Conservation (phyloP, 2,797 vertebrate genomes). For the Kryptopterus vitreolus region DNA sequence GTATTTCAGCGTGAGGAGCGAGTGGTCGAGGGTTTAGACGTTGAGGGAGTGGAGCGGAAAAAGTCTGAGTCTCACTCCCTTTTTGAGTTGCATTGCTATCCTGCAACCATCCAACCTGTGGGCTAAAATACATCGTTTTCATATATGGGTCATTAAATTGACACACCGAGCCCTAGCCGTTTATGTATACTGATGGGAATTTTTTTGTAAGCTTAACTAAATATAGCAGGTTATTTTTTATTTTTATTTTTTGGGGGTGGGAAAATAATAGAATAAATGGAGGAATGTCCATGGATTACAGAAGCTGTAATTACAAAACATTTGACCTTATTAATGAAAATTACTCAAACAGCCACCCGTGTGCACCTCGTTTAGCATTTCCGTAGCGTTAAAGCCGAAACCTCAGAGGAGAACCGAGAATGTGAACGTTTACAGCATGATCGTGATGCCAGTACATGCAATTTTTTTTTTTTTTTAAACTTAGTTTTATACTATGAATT, state of each 20-base stretch:
- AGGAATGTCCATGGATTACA: constrained; percentile 56
- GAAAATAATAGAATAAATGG: constrained; percentile 53
- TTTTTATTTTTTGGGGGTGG: neutral
- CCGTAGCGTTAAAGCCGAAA: constrained; percentile 52
- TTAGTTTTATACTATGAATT: constrained; percentile 58
- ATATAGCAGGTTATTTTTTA: constrained; percentile 30
- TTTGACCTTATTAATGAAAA: constrained; percentile 59
- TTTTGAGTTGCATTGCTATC: constrained; percentile 29
- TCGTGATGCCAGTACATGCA: constrained; percentile 61
- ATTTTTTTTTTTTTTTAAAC: constrained; percentile 45
- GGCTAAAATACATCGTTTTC: neutral
- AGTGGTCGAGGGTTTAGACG: constrained; percentile 48
- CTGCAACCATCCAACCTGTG: constrained; percentile 20
- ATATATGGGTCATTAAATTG: constrained; percentile 53
- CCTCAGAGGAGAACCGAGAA: constrained; percentile 55
- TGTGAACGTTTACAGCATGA: constrained; percentile 67
- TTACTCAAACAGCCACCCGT: constrained; percentile 53
- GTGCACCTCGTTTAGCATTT: constrained; percentile 46
- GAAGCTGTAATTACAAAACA: constrained; percentile 55
- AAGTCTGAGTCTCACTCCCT: constrained; percentile 41
- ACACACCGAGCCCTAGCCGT: constrained; percentile 45
- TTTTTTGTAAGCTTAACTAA: constrained; percentile 44
- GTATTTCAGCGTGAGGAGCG: constrained; percentile 58
- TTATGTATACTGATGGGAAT: constrained; percentile 53
- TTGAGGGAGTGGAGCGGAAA: constrained; percentile 41